Conservation (phyloP, 1,140 invertebrate species). For the Brachionus asplanchnoidis region DNA sequence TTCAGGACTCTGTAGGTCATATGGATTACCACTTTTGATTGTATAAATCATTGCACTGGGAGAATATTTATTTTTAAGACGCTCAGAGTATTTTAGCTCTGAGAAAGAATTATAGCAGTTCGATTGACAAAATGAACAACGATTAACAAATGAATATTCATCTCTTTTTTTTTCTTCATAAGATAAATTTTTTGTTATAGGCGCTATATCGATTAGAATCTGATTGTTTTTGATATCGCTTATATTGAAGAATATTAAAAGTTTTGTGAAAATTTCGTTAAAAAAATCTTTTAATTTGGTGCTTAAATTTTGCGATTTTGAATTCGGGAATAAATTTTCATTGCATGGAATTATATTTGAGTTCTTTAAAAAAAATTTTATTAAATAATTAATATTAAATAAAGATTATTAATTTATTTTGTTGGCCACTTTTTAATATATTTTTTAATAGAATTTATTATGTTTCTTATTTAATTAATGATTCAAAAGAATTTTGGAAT, state of each 20-base stretch:
- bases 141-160: not conserved
- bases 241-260: not conserved
- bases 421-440: no score
- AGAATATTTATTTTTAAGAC: not conserved
- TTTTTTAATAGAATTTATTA: no score
- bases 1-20: not conserved
- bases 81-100: not conserved
- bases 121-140: not conserved
- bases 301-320: not conserved
- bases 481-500: no score
- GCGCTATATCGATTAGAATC: not conserved
- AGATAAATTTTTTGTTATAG: not conserved
- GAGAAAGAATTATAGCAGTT: not conserved
- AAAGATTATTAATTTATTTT: no score
- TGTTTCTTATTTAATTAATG: no score
- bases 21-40: not conserved
- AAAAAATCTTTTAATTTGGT: not conserved
- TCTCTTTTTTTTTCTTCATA: not conserved
- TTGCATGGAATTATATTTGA: not conserved
- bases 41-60: not conserved
- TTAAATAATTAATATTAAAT: no score
- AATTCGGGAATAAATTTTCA: slow-evolving; percentile 13
- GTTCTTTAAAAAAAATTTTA: not conserved
- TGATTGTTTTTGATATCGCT: not conserved
- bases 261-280: not conserved